Conservation (phyloP, 2,797 vertebrate species). For the Hyperoplus immaculatus region DNA sequence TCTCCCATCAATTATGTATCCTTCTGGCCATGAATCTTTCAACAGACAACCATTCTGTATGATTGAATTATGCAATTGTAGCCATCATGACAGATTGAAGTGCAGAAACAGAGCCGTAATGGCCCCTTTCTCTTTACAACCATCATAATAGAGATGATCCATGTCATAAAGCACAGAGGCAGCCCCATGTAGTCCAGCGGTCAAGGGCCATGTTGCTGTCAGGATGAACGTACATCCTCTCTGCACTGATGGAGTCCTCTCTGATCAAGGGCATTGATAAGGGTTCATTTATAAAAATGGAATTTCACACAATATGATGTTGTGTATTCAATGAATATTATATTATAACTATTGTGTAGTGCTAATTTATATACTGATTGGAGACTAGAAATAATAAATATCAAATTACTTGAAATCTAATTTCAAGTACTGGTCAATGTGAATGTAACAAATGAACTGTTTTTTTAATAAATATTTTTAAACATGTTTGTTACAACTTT, state of each 20-base stretch:
- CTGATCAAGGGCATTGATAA: not conserved
- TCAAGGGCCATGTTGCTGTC: slow-evolving; percentile 1
- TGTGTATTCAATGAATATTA: not conserved
- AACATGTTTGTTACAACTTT: not conserved
- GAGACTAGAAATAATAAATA: no score
- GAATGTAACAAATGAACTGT: no score
- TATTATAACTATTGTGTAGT: not conserved
- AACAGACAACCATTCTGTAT: slow-evolving; percentile 33
- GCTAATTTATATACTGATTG: not conserved
- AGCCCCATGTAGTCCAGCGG: not conserved
- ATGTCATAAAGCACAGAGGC: not conserved
- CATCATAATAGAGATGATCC: not conserved
- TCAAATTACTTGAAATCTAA: no score
- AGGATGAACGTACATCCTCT: not conserved
- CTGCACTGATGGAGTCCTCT: not conserved
- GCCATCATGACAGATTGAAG: slow-evolving; percentile 24
- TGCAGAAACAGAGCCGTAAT: slow-evolving; percentile 27
- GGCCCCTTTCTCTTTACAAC: slow-evolving; percentile 1
- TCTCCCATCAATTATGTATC: slow-evolving; percentile 57
- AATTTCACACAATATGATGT: not conserved
- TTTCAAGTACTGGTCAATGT: no score
- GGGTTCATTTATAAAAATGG: not conserved
- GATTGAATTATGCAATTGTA: slow-evolving; percentile 55
- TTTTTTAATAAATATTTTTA: not conserved
- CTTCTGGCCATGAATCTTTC: slow-evolving; percentile 52